These are phyloP conservation scores for Caenorhabditis uteleia DNA, from an alignment of 2,888 invertebrate genomes.

Conservation along the genomic window DNA sequence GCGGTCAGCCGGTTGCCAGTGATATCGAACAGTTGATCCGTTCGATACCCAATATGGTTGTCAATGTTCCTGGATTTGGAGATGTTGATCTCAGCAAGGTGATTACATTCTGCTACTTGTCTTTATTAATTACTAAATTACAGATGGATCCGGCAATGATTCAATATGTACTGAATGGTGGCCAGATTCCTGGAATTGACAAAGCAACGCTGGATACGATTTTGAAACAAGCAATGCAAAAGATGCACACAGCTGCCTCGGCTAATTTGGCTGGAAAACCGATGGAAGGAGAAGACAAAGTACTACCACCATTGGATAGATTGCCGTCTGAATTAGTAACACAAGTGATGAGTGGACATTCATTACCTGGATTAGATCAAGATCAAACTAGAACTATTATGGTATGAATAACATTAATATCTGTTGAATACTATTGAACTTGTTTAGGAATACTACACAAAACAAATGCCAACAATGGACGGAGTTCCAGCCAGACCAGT, in stretches of 20 bases:
- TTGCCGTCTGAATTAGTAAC: conserved; percentile 54
- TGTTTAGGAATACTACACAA: conserved; percentile 58
- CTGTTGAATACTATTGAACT: not conserved
- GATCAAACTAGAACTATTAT: conserved; percentile 56
- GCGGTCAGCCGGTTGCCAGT: conserved; percentile 53
- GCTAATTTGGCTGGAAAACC: conserved; percentile 46
- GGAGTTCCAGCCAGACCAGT: conserved; percentile 24
- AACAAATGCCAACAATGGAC: conserved; percentile 42
- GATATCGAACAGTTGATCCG: conserved; percentile 59
- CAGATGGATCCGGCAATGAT: conserved; percentile 62
- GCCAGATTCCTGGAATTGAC: conserved; percentile 66
- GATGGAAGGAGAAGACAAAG: conserved; percentile 30
- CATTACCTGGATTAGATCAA: conserved; percentile 53
- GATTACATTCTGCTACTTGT: not conserved
- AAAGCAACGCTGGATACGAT: conserved; percentile 60
- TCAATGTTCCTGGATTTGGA: conserved; percentile 67
- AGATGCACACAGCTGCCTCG: conserved; percentile 59
- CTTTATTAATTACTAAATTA: conserved; percentile 9
- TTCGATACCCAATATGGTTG: conserved; percentile 64
- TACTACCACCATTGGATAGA: conserved; percentile 53
- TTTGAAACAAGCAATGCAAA: conserved; percentile 58
- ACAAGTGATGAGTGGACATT: conserved; percentile 48
- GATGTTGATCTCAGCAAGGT: conserved; percentile 64
- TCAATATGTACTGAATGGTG: conserved; percentile 65
- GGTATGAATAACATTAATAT: conserved; percentile 22